These are phyloP conservation scores for Orthonychiurus folsomi DNA, from an alignment of 2,888 invertebrate genomes.

Conservation along the genomic window DNA sequence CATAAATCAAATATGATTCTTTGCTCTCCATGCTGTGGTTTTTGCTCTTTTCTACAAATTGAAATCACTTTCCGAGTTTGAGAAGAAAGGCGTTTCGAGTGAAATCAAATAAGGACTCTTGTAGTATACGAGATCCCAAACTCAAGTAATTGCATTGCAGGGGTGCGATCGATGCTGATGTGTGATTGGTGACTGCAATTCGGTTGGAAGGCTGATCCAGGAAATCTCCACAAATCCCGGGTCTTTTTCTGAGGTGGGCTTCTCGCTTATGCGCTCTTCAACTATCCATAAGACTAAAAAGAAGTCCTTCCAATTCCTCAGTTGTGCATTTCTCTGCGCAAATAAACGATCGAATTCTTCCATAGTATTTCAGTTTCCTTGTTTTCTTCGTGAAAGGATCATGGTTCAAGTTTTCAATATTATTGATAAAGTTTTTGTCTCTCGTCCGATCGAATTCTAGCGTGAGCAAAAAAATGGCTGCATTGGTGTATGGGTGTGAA, in stretches of 20 bases:
- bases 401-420: too few relatives aligned
- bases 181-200: slow-evolving; percentile 6
- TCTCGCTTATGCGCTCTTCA: neutral
- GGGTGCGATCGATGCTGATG: neutral
- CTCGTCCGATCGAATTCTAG: too few relatives aligned
- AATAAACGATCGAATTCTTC: slow-evolving; percentile 19
- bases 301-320: slow-evolving; percentile 3
- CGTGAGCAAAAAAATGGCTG: too few relatives aligned
- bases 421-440: too few relatives aligned
- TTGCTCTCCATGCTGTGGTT: neutral
- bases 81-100: neutral
- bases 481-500: too few relatives aligned
- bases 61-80: neutral
- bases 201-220: slow-evolving; percentile 19
- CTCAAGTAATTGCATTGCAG: too few relatives aligned
- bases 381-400: neutral
- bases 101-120: neutral
- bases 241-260: slow-evolving; percentile 13
- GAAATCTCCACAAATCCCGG: slow-evolving; percentile 23
- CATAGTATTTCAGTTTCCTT: neutral
- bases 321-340: slow-evolving; percentile 14
- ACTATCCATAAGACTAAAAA: slow-evolving; percentile 12
- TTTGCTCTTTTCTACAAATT: neutral
- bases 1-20: neutral
- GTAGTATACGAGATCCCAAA: too few relatives aligned